phyloP scores from a whole-genome alignment of 2,797 vertebrate genomes.

The Decapterus maruadsi region DNA sequence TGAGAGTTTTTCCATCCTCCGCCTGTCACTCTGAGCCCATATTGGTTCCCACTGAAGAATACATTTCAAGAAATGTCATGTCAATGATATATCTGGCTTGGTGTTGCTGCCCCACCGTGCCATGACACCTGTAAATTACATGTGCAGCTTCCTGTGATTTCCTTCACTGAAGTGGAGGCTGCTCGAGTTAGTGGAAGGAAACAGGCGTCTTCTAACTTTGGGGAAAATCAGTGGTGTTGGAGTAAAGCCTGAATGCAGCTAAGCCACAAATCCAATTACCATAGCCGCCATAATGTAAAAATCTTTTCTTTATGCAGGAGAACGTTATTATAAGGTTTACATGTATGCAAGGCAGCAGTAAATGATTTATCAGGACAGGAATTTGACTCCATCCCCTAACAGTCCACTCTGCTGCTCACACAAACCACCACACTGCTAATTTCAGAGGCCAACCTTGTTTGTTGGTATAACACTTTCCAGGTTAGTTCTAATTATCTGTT shows the following conservation, averaged over 20 bases:
- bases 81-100: neutral
- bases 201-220: neutral
- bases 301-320: neutral
- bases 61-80: neutral
- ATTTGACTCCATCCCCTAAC: too few species aligned
- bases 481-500: too few species aligned
- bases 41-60: neutral
- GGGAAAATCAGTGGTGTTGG: neutral
- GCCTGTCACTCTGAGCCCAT: neutral
- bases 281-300: neutral
- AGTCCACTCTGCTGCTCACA: too few species aligned
- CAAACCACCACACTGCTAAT: too few species aligned
- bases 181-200: neutral
- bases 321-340: neutral
- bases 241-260: neutral
- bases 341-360: too few species aligned
- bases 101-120: too few species aligned
- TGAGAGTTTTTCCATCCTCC: neutral
- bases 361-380: too few species aligned
- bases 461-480: too few species aligned
- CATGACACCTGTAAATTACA: neutral
- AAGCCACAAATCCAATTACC: too few species aligned
- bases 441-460: too few species aligned
- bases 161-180: too few species aligned
- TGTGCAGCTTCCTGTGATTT: neutral